A percentile compares a stretch with the other conserved stretches of the same genome.
phyloP scores from a whole-genome alignment of 2,113 vertebrate species.

The Caranx ignobilis region DNA sequence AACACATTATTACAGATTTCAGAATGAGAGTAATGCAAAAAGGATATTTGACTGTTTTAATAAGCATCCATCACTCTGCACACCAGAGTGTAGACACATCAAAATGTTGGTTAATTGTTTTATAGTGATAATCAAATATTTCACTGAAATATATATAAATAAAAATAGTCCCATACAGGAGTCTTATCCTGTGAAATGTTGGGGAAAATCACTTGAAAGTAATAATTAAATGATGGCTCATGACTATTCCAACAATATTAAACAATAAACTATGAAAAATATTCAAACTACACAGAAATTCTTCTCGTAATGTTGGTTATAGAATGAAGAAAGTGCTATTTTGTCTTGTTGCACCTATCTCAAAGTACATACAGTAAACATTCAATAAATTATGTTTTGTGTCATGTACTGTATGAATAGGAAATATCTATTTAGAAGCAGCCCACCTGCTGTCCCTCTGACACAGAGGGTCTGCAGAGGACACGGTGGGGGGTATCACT shows the following conservation, averaged over 20 bases:
- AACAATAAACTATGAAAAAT: not conserved
- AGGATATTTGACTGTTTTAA: not conserved
- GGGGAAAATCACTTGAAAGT: not conserved
- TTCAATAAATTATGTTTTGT: conserved; percentile 30
- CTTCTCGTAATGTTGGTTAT: not conserved
- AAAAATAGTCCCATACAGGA: not conserved
- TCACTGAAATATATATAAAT: not conserved
- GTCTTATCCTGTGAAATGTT: not conserved
- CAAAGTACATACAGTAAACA: conserved; percentile 1
- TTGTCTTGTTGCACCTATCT: not conserved
- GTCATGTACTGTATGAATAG: conserved; percentile 14
- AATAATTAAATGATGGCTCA: not conserved
- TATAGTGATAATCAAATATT: not conserved
- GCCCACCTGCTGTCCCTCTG: conserved; percentile 75
- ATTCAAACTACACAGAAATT: not conserved
- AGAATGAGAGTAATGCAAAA: not conserved
- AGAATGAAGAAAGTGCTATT: not conserved
- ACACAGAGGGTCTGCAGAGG: conserved; percentile 59
- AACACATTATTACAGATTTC: not conserved
- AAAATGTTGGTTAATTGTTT: not conserved
- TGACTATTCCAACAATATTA: not conserved
- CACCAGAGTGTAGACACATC: not conserved
- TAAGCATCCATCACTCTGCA: not conserved
- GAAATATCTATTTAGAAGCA: conserved; percentile 43
- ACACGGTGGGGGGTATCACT: conserved; percentile 76